Conservation (phyloP, 2,113 vertebrate genomes). For the Pedetes capensis region DNA sequence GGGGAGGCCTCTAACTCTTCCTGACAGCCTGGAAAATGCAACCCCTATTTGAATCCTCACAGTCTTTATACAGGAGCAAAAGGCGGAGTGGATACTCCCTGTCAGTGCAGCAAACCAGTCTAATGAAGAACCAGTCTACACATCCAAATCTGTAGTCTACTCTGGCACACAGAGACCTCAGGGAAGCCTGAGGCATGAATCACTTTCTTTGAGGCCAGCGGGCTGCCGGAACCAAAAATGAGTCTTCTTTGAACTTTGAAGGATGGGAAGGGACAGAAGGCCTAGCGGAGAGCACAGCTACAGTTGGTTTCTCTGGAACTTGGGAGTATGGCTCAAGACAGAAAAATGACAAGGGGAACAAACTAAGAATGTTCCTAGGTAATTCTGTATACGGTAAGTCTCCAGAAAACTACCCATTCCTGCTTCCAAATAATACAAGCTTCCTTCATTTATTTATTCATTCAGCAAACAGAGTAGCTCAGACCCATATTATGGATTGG, state of each 20-base stretch:
- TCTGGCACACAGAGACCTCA: not conserved
- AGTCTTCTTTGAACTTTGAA: not conserved
- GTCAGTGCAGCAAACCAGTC: not conserved
- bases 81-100: not conserved
- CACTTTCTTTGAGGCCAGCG: not conserved
- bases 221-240: not conserved
- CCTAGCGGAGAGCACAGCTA: not conserved
- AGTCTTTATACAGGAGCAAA: not conserved
- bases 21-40: not conserved
- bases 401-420: not conserved
- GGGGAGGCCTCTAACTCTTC: not conserved
- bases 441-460: slow-evolving; percentile 12
- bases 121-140: not conserved
- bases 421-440: not conserved
- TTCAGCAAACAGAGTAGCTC: slow-evolving; percentile 6
- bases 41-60: not conserved
- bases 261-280: not conserved
- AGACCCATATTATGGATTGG: not conserved
- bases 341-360: not conserved
- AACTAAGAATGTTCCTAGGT: not conserved
- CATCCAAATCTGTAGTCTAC: not conserved
- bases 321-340: not conserved
- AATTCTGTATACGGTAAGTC: not conserved
- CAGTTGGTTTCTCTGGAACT: not conserved
- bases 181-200: not conserved